phyloP scores from a whole-genome alignment of 1,140 invertebrate genomes.

The Scaptomyza montana region DNA sequence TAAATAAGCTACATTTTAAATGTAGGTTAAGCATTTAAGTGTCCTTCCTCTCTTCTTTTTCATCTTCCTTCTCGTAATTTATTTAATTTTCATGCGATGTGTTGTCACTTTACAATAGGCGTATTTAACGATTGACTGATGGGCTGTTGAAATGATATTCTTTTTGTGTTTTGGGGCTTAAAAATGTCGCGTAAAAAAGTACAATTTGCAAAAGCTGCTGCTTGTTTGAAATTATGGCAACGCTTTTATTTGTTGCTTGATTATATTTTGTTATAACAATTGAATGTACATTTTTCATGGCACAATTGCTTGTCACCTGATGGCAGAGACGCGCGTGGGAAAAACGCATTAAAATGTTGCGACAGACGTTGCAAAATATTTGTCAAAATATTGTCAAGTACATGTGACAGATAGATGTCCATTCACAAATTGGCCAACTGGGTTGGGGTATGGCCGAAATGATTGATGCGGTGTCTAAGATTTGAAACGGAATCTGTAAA shows the following conservation, averaged over 20 bases:
- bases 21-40: conserved; percentile 57
- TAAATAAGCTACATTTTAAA: conserved; percentile 45
- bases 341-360: conserved; percentile 46
- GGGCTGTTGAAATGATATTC: conserved; percentile 20
- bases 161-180: conserved; percentile 4
- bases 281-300: conserved; percentile 35
- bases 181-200: background rate
- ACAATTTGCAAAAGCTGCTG: conserved; percentile 10
- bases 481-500: background rate
- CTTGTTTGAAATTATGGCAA: conserved; percentile 3
- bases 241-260: conserved; percentile 3
- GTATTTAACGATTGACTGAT: conserved; percentile 52
- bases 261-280: conserved; percentile 25
- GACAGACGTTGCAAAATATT: conserved; percentile 38
- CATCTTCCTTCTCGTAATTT: conserved; percentile 12
- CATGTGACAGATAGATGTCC: background rate
- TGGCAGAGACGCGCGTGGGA: conserved; percentile 1
- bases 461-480: conserved; percentile 1
- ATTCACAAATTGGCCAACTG: conserved; percentile 50
- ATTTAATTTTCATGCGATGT: conserved; percentile 30
- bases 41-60: too few relatives aligned
- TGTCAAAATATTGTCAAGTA: conserved; percentile 62
- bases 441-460: background rate
- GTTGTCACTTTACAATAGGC: conserved; percentile 51
- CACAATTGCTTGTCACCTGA: conserved; percentile 51